Evolutionary conservation across 1,140 invertebrate species (phyloP).

Genomic region (Drosophila paulistorum): DNA sequence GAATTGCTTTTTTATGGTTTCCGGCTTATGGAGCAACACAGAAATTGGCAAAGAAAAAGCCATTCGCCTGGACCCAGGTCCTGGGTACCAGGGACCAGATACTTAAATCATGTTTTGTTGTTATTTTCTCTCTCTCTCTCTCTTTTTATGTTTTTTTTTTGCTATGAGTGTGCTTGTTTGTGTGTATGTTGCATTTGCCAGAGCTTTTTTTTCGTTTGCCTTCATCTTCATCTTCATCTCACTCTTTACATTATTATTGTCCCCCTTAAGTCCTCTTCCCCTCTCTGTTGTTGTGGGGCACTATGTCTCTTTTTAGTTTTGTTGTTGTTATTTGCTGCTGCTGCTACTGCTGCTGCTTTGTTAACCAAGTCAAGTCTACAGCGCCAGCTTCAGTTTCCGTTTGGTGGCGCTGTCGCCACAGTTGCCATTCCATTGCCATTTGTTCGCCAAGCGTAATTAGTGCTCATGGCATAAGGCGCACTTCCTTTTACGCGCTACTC

Average conservation of each 20-base stretch:
- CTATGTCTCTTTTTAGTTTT: constrained; percentile 23
- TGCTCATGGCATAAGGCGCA: constrained; percentile 74
- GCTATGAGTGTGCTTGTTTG: not conserved
- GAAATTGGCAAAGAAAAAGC: constrained; percentile 71
- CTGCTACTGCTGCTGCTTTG: constrained; percentile 39
- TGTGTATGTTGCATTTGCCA: constrained; percentile 6
- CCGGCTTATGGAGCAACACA: constrained; percentile 68
- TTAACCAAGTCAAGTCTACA: constrained; percentile 71
- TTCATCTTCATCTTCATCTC: constrained; percentile 5
- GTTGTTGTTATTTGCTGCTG: constrained; percentile 1
- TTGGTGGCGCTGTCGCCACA: constrained; percentile 59
- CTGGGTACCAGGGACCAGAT: constrained; percentile 28
- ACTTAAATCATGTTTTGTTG: constrained; percentile 69
- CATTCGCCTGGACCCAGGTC: constrained; percentile 35
- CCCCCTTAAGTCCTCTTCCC: not conserved
- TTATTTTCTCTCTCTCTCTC: constrained; percentile 11
- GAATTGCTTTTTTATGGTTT: constrained; percentile 80
- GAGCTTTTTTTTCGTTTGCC: constrained; percentile 7
- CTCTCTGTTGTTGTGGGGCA: not conserved
- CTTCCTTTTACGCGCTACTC: constrained; percentile 50
- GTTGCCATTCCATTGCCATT: constrained; percentile 70
- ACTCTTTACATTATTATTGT: constrained; percentile 14
- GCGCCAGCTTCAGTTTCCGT: constrained; percentile 51
- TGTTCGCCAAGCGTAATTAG: constrained; percentile 74
- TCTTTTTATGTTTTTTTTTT: constrained; percentile 33